These are phyloP conservation scores for Aphaenogaster rudis DNA, from an alignment of 1,140 invertebrate species.

Conservation along the genomic window DNA sequence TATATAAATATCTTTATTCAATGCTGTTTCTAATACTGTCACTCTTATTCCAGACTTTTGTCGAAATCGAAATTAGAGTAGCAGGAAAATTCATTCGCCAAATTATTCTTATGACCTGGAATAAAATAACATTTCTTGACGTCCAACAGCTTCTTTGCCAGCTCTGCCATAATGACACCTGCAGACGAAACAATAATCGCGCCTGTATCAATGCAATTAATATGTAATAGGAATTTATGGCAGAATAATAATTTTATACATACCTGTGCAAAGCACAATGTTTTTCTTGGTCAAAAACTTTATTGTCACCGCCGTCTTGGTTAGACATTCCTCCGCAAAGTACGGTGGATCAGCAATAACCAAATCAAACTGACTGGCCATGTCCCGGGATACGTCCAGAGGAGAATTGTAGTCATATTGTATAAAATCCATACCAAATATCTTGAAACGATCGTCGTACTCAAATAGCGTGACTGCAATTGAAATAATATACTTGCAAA, in stretches of 20 bases:
- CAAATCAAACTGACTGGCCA: slow-evolving; percentile 91
- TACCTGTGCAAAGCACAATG: slow-evolving; percentile 96
- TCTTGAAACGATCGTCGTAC: slow-evolving; percentile 93
- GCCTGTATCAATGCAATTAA: not conserved
- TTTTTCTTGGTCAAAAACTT: slow-evolving; percentile 92
- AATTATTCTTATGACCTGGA: slow-evolving; percentile 95
- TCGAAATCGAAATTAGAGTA: slow-evolving; percentile 95
- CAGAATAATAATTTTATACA: slow-evolving; percentile 1
- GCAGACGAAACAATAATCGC: slow-evolving; percentile 75
- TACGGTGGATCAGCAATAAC: slow-evolving; percentile 98
- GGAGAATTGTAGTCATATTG: slow-evolving; percentile 97
- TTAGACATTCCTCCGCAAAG: slow-evolving; percentile 96
- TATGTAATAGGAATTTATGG: slow-evolving; percentile 10
- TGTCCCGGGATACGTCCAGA: slow-evolving; percentile 89
- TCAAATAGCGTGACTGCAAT: slow-evolving; percentile 93
- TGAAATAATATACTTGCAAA: slow-evolving; percentile 21
- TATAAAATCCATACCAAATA: slow-evolving; percentile 93
- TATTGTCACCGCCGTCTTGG: slow-evolving; percentile 94
- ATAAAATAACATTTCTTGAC: slow-evolving; percentile 91
- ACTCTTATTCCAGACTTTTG: slow-evolving; percentile 71
- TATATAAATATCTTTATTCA: slow-evolving; percentile 28
- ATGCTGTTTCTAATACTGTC: not conserved
- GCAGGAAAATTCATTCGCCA: slow-evolving; percentile 97
- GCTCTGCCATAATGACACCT: slow-evolving; percentile 93
- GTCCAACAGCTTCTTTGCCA: slow-evolving; percentile 89